Conservation (phyloP, 1,140 invertebrate species). For the Drosophila bocki region DNA sequence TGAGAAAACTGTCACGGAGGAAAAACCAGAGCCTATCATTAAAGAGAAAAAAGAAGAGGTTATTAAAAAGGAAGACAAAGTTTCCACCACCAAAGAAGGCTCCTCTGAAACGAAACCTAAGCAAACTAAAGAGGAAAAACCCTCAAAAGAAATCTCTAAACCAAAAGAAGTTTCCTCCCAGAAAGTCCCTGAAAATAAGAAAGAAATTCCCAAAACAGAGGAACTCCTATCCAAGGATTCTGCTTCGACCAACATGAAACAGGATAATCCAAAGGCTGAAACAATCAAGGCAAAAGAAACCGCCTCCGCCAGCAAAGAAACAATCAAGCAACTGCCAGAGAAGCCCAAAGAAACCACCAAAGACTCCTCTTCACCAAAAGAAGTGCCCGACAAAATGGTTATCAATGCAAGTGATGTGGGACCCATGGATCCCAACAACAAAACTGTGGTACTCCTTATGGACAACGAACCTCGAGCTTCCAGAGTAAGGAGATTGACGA, state of each 20-base stretch:
- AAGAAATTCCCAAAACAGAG: not conserved
- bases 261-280: constrained; percentile 3
- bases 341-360: constrained; percentile 1
- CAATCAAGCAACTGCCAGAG: constrained; percentile 20
- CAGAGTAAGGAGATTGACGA: constrained; percentile 70
- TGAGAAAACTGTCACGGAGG: not conserved
- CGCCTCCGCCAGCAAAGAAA: constrained; percentile 2
- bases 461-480: constrained; percentile 77
- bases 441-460: constrained; percentile 75
- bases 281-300: constrained; percentile 8
- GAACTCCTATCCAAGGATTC: not conserved
- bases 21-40: not conserved
- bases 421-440: constrained; percentile 64
- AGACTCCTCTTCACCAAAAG: not conserved
- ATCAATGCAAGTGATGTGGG: constrained; percentile 50
- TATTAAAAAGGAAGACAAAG: not conserved
- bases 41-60: not conserved
- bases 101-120: not conserved
- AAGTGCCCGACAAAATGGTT: constrained; percentile 24
- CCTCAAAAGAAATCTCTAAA: not conserved
- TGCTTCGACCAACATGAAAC: not conserved
- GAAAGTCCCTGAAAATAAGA: not conserved
- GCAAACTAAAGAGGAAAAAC: not conserved
- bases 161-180: not conserved
- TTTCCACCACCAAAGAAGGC: not conserved